Conservation (phyloP, 2,797 vertebrate genomes). For the Lagorchestes hirsutus region DNA sequence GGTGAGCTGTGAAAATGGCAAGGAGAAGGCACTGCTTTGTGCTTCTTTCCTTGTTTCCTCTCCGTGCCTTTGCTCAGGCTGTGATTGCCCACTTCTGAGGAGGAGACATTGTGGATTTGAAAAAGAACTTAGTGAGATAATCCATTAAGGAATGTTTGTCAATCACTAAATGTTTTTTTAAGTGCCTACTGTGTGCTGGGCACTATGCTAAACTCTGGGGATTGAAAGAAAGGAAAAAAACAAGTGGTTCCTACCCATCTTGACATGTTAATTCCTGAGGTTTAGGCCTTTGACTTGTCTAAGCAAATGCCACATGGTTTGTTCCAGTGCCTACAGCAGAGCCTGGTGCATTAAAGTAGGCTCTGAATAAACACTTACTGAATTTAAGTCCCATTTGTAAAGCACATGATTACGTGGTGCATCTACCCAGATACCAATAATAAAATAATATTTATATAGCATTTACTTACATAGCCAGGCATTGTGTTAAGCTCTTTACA, state of each 20-base stretch:
- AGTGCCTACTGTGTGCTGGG: background rate
- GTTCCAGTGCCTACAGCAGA: background rate
- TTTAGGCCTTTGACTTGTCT: slow-evolving; percentile 57
- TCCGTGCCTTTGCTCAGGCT: background rate
- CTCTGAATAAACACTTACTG: background rate
- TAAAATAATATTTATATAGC: background rate
- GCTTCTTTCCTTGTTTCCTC: background rate
- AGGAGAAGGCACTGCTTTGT: background rate
- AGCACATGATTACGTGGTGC: slow-evolving; percentile 17
- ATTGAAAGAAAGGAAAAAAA: slow-evolving; percentile 1
- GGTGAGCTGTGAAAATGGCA: background rate
- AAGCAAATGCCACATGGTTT: slow-evolving; percentile 19
- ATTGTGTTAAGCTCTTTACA: background rate
- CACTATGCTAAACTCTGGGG: background rate
- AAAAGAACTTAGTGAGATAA: background rate
- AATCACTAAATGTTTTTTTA: background rate
- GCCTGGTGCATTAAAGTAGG: background rate
- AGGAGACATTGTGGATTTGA: background rate
- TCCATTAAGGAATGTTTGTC: background rate
- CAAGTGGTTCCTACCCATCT: background rate
- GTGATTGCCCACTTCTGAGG: background rate
- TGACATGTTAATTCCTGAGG: slow-evolving; percentile 7
- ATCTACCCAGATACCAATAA: slow-evolving; percentile 8
- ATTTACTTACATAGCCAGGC: background rate
- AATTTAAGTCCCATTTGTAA: slow-evolving; percentile 37